A percentile compares a stretch with the other conserved stretches of the same genome.
These are phyloP conservation scores for Gasteruption jaculator DNA, from an alignment of 2,888 invertebrate genomes.

Conservation along the genomic window DNA sequence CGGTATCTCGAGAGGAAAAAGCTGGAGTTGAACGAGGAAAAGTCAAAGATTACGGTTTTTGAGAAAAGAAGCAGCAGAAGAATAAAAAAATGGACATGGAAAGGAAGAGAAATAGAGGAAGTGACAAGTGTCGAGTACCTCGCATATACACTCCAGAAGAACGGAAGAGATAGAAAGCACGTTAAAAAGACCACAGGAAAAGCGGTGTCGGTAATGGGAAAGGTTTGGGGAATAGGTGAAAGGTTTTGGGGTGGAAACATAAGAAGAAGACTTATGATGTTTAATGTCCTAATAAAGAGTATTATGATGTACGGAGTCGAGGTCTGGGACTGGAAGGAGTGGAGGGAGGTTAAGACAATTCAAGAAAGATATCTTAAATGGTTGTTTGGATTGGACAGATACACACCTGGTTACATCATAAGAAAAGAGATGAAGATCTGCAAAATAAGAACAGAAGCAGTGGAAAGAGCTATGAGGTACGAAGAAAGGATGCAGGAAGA, in stretches of 20 bases:
- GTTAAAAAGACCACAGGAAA: too few species aligned
- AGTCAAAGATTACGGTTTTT: too few species aligned
- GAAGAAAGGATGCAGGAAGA: not conserved
- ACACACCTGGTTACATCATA: slow-evolving; percentile 12
- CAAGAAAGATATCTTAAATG: slow-evolving; percentile 8
- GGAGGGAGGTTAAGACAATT: not conserved
- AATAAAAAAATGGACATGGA: too few species aligned
- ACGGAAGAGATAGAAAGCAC: not conserved
- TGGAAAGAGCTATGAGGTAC: slow-evolving; percentile 6
- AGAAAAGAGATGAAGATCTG: not conserved
- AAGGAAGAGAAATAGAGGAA: not conserved
- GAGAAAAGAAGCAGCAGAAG: too few species aligned
- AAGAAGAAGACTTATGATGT: slow-evolving; percentile 12
- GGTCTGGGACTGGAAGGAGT: slow-evolving; percentile 19
- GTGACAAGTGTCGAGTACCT: not conserved
- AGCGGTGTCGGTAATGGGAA: slow-evolving; percentile 12
- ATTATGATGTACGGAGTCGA: too few species aligned
- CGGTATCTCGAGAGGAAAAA: too few species aligned
- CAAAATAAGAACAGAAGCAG: not conserved
- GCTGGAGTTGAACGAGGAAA: too few species aligned
- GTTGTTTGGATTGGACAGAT: slow-evolving; percentile 8
- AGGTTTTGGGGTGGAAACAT: too few species aligned
- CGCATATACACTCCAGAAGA: not conserved
- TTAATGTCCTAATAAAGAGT: slow-evolving; percentile 11
- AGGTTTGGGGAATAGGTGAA: too few species aligned